Percentiles rank a stretch among this genome's conserved stretches.
Evolutionary conservation across 2,888 invertebrate species (phyloP).

Genomic region (Lasioglossum leucozonium): DNA sequence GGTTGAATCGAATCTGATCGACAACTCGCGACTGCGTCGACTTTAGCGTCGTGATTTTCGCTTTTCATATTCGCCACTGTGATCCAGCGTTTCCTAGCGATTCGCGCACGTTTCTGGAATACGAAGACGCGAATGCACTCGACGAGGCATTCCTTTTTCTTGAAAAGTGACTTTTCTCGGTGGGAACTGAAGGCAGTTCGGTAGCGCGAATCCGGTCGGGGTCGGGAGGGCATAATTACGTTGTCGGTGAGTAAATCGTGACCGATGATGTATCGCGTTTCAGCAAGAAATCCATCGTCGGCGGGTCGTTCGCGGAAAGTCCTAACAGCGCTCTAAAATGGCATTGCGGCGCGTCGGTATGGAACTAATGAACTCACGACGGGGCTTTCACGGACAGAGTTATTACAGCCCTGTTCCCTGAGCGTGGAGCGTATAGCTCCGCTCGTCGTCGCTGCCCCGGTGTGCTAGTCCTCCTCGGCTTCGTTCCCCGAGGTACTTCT

Average conservation of each 20-base stretch:
- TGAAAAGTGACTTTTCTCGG: not conserved
- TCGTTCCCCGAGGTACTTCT: conserved; percentile 41
- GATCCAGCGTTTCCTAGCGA: not conserved
- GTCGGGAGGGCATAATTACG: conserved; percentile 1
- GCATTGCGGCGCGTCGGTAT: conserved; percentile 79
- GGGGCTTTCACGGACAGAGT: conserved; percentile 80
- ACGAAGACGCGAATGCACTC: not conserved
- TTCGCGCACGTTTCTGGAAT: not conserved
- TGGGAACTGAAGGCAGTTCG: not conserved
- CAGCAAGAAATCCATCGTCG: conserved; percentile 30
- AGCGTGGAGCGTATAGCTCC: conserved; percentile 17
- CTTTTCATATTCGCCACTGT: not conserved
- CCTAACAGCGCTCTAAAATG: conserved; percentile 77
- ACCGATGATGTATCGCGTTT: conserved; percentile 10
- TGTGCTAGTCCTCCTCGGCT: conserved; percentile 34
- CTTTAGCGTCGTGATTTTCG: not conserved
- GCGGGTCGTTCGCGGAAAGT: conserved; percentile 60
- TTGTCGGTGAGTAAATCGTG: not conserved
- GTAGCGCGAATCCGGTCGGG: conserved; percentile 8
- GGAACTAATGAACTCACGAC: conserved; percentile 82
- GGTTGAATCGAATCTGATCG: not conserved
- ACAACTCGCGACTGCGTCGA: conserved; percentile 4
- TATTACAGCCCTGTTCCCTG: conserved; percentile 73
- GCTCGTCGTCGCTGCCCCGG: conserved; percentile 57
- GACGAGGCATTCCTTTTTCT: not conserved